Conservation (phyloP, 2,113 vertebrate species). For the Mionectes macconnelli region DNA sequence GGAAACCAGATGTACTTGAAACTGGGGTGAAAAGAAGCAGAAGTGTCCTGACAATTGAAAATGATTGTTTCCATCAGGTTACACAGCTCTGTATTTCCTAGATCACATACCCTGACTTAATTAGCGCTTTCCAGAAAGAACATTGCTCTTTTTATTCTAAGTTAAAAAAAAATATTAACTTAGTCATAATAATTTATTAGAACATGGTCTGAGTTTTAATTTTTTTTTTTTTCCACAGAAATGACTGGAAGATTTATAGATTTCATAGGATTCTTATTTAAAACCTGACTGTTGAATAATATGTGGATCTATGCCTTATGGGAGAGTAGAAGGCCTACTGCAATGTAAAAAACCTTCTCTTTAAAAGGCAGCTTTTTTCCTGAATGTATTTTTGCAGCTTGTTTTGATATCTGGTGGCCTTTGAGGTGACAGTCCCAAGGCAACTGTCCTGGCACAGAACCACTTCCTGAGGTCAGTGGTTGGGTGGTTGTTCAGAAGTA, state of each 20-base stretch:
- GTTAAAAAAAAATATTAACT: not conserved
- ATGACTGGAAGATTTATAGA: not conserved
- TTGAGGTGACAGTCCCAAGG: not conserved
- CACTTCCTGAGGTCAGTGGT: not conserved
- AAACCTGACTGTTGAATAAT: not conserved
- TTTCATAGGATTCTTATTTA: not conserved
- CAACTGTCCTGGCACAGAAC: not conserved
- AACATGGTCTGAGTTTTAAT: not conserved
- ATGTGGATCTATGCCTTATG: not conserved
- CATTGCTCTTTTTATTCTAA: not conserved
- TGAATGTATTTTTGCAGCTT: not conserved
- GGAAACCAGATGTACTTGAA: slow-evolving; percentile 64
- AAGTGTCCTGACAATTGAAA: slow-evolving; percentile 55
- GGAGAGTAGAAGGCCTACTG: not conserved
- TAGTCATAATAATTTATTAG: not conserved
- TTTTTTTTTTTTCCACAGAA: not conserved
- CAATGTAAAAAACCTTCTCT: not conserved
- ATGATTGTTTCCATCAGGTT: slow-evolving; percentile 58
- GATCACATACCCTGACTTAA: slow-evolving; percentile 44
- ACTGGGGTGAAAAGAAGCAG: slow-evolving; percentile 40
- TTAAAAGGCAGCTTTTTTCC: not conserved
- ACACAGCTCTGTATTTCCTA: slow-evolving; percentile 51
- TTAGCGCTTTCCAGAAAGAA: slow-evolving; percentile 39
- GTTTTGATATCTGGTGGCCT: not conserved
- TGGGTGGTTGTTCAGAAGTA: accelerated